Conservation (phyloP, 2,888 invertebrate species). For the Cataglyphis rosenhaueri region DNA sequence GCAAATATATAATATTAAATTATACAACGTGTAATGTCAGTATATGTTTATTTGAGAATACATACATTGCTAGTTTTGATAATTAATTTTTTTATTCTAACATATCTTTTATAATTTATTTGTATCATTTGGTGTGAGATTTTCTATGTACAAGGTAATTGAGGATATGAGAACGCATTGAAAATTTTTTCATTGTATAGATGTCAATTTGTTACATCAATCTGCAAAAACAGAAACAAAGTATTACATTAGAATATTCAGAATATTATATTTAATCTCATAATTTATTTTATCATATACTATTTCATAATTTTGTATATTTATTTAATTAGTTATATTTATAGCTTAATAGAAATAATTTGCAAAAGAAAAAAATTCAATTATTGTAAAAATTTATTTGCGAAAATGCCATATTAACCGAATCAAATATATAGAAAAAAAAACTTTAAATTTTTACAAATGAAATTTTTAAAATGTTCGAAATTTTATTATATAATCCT, state of each 20-base stretch:
- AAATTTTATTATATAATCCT: background rate
- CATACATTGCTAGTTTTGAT: slow-evolving; percentile 51
- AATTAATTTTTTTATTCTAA: slow-evolving; percentile 56
- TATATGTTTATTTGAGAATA: background rate
- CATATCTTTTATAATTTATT: slow-evolving; percentile 29
- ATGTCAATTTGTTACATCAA: slow-evolving; percentile 77
- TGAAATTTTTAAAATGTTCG: background rate
- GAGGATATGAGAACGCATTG: slow-evolving; percentile 68
- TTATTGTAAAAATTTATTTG: slow-evolving; percentile 4
- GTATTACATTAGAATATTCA: slow-evolving; percentile 39
- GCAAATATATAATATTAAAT: slow-evolving; percentile 2
- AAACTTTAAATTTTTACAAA: background rate
- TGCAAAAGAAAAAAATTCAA: background rate
- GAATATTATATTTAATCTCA: background rate
- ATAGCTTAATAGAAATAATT: background rate
- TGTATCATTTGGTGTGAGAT: slow-evolving; percentile 42
- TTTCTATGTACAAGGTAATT: slow-evolving; percentile 78
- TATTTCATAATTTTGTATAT: background rate
- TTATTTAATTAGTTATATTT: background rate
- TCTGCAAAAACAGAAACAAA: slow-evolving; percentile 78
- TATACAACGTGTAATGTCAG: background rate
- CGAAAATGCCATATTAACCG: background rate
- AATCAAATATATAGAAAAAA: background rate
- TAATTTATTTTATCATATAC: background rate
- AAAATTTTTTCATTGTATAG: slow-evolving; percentile 72